Conservation (phyloP, 2,113 vertebrate genomes). For the Cebus imitator region DNA sequence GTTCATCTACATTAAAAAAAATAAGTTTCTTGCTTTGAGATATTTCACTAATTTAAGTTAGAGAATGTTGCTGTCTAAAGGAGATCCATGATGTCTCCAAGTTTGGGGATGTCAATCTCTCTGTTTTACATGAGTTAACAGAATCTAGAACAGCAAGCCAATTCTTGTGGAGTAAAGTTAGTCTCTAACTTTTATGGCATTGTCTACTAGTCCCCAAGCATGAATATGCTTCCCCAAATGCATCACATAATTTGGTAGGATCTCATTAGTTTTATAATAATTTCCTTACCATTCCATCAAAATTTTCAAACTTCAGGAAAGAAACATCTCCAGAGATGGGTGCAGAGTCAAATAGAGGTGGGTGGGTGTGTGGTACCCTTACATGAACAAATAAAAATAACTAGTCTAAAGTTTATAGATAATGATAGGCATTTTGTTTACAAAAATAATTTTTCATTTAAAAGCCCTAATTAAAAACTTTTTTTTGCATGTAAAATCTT, state of each 20-base stretch:
- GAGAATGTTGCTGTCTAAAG: background rate
- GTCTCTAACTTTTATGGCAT: background rate
- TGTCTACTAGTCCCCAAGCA: background rate
- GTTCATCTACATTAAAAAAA: background rate
- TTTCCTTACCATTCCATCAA: background rate
- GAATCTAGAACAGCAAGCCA: background rate
- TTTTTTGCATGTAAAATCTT: background rate
- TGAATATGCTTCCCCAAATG: background rate
- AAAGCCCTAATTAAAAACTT: background rate
- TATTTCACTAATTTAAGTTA: background rate
- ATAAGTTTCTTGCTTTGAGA: background rate
- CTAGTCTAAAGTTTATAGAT: background rate
- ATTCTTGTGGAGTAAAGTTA: background rate
- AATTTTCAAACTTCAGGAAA: background rate
- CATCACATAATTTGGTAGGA: background rate
- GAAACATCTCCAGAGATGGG: background rate
- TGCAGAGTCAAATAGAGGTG: background rate
- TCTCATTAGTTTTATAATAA: background rate
- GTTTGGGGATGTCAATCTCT: background rate
- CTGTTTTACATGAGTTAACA: background rate
- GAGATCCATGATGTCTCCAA: background rate
- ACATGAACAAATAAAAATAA: background rate
- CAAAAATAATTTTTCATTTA: background rate
- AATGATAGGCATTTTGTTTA: background rate
- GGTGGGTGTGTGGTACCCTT: background rate